Evolutionary conservation across 2,797 vertebrate genomes (phyloP).

Genomic region (Enoplosus armatus): DNA sequence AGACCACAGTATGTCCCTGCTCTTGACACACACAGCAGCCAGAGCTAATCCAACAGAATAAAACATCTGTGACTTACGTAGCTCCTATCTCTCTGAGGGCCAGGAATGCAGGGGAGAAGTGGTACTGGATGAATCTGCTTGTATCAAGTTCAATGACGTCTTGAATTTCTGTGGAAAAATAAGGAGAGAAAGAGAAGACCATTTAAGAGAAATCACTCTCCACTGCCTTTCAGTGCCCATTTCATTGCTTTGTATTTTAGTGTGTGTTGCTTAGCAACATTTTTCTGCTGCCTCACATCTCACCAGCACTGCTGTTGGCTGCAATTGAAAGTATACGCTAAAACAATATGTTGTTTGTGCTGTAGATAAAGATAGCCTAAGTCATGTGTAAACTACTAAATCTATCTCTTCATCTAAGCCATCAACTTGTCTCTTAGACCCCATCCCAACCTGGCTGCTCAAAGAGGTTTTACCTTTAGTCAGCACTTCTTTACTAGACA

Average conservation of each 20-base stretch:
- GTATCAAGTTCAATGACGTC: constrained; percentile 85
- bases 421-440: too few species aligned
- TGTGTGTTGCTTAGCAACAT: background rate
- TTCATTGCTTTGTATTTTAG: background rate
- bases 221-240: too few species aligned
- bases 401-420: too few species aligned
- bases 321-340: background rate
- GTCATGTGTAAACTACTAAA: too few species aligned
- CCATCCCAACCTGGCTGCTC: too few species aligned
- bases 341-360: too few species aligned
- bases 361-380: too few species aligned
- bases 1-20: background rate
- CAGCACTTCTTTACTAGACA: too few species aligned
- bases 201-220: too few species aligned
- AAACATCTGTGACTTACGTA: constrained; percentile 79
- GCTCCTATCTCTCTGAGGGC: constrained; percentile 91
- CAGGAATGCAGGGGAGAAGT: constrained; percentile 91
- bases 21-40: background rate
- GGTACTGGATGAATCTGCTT: constrained; percentile 92
- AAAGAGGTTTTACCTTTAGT: too few species aligned
- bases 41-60: background rate
- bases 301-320: background rate
- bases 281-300: background rate
- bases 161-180: constrained; percentile 72
- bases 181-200: background rate